Percentiles rank a stretch among this genome's conserved stretches.
These are phyloP conservation scores for Stomatorhinus walkeri DNA, from an alignment of 2,797 vertebrate species.

Conservation along the genomic window DNA sequence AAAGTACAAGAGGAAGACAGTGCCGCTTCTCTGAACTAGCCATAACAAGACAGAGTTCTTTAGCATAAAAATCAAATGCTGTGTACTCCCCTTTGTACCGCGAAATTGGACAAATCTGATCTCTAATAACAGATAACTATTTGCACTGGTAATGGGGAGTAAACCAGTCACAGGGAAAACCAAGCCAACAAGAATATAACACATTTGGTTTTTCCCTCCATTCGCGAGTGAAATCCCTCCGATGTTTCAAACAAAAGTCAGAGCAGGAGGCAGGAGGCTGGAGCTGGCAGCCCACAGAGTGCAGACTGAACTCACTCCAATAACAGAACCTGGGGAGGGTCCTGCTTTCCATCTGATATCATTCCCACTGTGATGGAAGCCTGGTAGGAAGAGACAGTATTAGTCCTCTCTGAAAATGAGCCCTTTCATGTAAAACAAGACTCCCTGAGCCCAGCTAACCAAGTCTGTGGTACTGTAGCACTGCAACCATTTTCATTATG, in stretches of 20 bases:
- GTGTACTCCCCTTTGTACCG: not conserved
- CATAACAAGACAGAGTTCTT: conserved; percentile 47
- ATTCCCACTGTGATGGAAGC: conserved; percentile 48
- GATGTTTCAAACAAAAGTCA: conserved; percentile 48
- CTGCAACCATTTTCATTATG: not conserved
- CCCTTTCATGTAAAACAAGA: conserved; percentile 25
- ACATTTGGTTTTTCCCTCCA: conserved; percentile 43
- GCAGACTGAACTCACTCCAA: conserved; percentile 54
- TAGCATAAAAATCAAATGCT: conserved; percentile 34
- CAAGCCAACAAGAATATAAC: not conserved
- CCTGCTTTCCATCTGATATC: conserved; percentile 44
- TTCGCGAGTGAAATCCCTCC: conserved; percentile 45
- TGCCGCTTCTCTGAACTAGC: conserved; percentile 45
- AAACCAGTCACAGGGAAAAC: not conserved
- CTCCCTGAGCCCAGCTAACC: not conserved
- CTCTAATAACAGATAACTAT: not conserved
- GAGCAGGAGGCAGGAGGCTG: conserved; percentile 45
- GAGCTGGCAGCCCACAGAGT: conserved; percentile 39
- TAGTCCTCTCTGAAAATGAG: conserved; percentile 34
- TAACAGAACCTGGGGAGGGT: conserved; percentile 45
- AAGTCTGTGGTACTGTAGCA: not conserved
- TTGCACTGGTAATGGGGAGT: not conserved
- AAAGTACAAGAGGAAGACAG: conserved; percentile 55
- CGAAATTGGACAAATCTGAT: not conserved
- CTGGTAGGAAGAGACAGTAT: conserved; percentile 42